Evolutionary conservation across 2,113 vertebrate species (phyloP).

Genomic region (Ivindomyrus marchei): DNA sequence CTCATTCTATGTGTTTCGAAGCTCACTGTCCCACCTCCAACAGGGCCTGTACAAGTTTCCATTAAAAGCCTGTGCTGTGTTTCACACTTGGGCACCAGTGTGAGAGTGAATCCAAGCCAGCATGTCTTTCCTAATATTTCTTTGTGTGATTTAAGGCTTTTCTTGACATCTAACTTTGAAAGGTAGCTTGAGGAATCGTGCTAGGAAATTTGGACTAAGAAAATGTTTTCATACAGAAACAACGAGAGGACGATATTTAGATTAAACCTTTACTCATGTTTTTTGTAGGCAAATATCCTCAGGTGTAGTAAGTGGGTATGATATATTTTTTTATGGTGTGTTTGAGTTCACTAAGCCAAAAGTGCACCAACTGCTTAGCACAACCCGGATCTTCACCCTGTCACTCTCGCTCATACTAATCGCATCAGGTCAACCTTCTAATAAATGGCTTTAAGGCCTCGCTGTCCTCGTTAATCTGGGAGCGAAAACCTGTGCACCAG

Average conservation of each 20-base stretch:
- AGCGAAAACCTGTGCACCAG: not conserved
- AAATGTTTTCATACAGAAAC: not conserved
- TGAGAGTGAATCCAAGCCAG: not conserved
- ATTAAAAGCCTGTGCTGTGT: not conserved
- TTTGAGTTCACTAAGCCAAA: not conserved
- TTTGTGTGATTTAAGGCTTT: not conserved
- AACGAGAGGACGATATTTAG: not conserved
- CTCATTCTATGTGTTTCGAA: slow-evolving; percentile 33
- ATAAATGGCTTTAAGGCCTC: slow-evolving; percentile 11
- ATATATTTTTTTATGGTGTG: not conserved
- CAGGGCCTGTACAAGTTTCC: not conserved
- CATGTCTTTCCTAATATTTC: not conserved
- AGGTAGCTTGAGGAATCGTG: not conserved
- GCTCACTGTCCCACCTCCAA: slow-evolving; percentile 22
- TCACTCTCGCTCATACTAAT: slow-evolving; percentile 17
- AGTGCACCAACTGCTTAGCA: not conserved
- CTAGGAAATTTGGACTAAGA: not conserved
- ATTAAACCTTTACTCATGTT: not conserved
- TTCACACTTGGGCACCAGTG: not conserved
- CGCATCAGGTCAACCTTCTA: slow-evolving; percentile 18
- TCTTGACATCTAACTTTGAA: not conserved
- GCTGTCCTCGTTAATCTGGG: not conserved
- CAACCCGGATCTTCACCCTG: not conserved
- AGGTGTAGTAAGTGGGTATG: not conserved
- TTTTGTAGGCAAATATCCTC: not conserved